Percentiles rank a stretch among this genome's conserved stretches.
Conservation (phyloP, 2,797 vertebrate species). For the Perodicticus potto region DNA sequence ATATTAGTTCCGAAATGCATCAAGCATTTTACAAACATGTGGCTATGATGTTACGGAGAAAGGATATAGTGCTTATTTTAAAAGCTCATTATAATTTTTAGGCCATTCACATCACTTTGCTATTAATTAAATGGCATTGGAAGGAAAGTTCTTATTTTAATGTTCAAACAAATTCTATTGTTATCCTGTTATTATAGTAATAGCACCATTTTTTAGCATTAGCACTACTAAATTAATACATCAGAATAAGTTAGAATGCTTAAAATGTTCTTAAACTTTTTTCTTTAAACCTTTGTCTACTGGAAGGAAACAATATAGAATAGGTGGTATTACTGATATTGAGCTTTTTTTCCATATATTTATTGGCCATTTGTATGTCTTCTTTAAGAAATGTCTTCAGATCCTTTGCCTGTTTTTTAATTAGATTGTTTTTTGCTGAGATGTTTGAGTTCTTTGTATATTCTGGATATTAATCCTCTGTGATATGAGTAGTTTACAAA, state of each 20-base stretch:
- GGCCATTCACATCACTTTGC: neutral
- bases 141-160: neutral
- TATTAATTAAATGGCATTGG: neutral
- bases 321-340: neutral
- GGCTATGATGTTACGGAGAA: neutral
- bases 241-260: neutral
- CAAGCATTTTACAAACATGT: neutral
- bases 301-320: neutral
- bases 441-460: neutral
- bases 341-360: neutral
- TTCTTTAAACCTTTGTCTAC: neutral
- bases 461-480: neutral
- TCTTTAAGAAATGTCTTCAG: neutral
- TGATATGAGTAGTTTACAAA: neutral
- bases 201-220: neutral
- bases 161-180: neutral
- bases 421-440: neutral
- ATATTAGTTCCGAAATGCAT: neutral
- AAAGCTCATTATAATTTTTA: neutral
- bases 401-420: neutral
- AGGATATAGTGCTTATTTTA: neutral
- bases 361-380: neutral
- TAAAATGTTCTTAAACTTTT: neutral
- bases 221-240: neutral
- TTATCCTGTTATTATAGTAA: neutral